Evolutionary conservation across 2,113 vertebrate genomes (phyloP).

Genomic region (Pterophyllum scalare): DNA sequence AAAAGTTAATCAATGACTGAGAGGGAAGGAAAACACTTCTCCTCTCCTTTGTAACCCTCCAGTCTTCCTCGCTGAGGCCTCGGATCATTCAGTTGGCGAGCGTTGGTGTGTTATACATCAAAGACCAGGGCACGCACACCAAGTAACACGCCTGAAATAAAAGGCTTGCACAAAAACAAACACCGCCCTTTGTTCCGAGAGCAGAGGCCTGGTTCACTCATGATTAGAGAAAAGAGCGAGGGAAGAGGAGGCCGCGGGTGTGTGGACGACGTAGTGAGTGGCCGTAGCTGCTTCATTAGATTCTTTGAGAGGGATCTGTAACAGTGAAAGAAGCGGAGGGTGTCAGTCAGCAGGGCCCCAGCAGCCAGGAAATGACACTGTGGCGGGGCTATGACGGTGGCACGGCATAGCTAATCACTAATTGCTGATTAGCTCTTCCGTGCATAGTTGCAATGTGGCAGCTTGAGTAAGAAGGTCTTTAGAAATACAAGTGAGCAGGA

Average conservation of each 20-base stretch:
- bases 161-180: conserved; percentile 74
- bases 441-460: conserved; percentile 19
- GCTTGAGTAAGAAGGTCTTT: not conserved
- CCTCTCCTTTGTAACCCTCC: conserved; percentile 39
- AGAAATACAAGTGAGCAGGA: not conserved
- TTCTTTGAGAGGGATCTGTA: conserved; percentile 42
- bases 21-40: conserved; percentile 61
- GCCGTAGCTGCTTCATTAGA: conserved; percentile 30
- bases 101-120: conserved; percentile 70
- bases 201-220: conserved; percentile 26
- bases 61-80: conserved; percentile 22
- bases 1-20: conserved; percentile 50
- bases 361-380: conserved; percentile 77
- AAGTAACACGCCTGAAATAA: conserved; percentile 72
- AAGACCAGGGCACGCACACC: conserved; percentile 62
- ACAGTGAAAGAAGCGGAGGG: conserved; percentile 56
- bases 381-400: conserved; percentile 62
- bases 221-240: conserved; percentile 73
- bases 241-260: conserved; percentile 45
- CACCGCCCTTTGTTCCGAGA: conserved; percentile 73
- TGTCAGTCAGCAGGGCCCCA: conserved; percentile 51
- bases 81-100: conserved; percentile 33
- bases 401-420: conserved; percentile 71
- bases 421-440: conserved; percentile 68
- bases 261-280: conserved; percentile 1